A percentile compares a stretch with the other conserved stretches of the same genome.
phyloP scores from a whole-genome alignment of 2,113 vertebrate genomes.

The Leiothrix lutea region DNA sequence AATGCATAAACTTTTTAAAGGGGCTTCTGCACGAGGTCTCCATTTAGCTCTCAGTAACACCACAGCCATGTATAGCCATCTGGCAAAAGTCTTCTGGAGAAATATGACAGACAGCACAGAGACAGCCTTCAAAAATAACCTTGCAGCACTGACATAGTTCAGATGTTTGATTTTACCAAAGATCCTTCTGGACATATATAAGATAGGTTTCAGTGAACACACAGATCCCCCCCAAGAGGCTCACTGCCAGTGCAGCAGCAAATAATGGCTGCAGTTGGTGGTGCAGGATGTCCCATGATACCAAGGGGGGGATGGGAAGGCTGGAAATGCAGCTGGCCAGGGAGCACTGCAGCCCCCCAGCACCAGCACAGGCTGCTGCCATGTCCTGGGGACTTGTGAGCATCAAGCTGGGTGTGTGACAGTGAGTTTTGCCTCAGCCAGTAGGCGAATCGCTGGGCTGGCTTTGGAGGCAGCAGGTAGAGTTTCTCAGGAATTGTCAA shows the following conservation, averaged over 20 bases:
- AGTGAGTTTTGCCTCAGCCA: background rate
- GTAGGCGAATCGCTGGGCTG: background rate
- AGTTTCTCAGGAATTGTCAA: background rate
- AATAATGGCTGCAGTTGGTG: rapidly evolving
- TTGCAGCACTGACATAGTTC: background rate
- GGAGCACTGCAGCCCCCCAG: background rate
- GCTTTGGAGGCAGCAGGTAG: background rate
- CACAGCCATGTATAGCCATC: background rate
- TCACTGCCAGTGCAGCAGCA: rapidly evolving
- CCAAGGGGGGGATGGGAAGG: rapidly evolving
- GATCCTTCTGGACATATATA: background rate
- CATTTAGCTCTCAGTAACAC: background rate
- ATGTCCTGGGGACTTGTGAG: no score
- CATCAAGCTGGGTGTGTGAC: background rate
- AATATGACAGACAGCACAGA: background rate
- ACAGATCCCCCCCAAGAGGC: background rate
- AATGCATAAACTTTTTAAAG: background rate
- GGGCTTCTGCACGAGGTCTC: background rate
- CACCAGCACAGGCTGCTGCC: background rate
- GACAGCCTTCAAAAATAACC: background rate
- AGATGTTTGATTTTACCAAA: background rate
- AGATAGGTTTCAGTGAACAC: background rate
- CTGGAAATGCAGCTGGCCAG: background rate
- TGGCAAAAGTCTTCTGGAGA: background rate
- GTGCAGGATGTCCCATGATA: rapidly evolving